Base-by-base conservation (phyloP, 2,888 invertebrate genomes). In the Petrolisthes cinctipes region DNA sequence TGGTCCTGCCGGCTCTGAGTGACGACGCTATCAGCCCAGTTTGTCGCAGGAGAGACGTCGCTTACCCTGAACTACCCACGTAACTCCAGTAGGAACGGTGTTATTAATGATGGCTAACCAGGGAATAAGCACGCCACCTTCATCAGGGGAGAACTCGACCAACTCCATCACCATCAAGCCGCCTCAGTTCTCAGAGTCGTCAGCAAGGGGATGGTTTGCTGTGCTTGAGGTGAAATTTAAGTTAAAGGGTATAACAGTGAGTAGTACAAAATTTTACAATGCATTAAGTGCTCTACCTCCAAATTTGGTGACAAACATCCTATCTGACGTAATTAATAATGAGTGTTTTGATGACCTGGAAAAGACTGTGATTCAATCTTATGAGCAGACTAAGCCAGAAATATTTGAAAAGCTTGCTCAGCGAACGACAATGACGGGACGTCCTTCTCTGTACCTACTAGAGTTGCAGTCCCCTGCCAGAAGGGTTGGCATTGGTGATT, bases 401-500 rank as follows among this genome's bases (percentile, higher is more conserved):
- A 61, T 61, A 9, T 61, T 61, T 61, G 61, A 61, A 14, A 61
- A 61, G 14, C 14, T 61, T 6, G 61, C 61, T 61, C 61, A 61
- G 61, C 6, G 14, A 61, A 61, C 61, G 6, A 61, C 61, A 61
- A 6, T 61, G 61, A 61, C 61, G 61, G 61, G 7, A 73, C 73
- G n/a, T 20, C 73, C 73, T 5, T 73, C 73, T 20, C 73, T 73
- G 11, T 73, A 73, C 73, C 73, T 73, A 14, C 66, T 11, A 14
- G 66, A 61, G 14, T 61, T 61, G 66, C 66, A 61, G 66, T 61
- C 66, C 7, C 73, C n/a, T 11, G 73, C 73, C 73, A 73, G 73
- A n/a, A 73, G 73, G 20, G 73, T n/a, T 73, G 73, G 73, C 7
- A 73, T 73, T 73, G 73, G n/a, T 73, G 73, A 73, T 14, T 73